Conservation (phyloP, 2,113 vertebrate genomes). For the Cisticola juncidis region DNA sequence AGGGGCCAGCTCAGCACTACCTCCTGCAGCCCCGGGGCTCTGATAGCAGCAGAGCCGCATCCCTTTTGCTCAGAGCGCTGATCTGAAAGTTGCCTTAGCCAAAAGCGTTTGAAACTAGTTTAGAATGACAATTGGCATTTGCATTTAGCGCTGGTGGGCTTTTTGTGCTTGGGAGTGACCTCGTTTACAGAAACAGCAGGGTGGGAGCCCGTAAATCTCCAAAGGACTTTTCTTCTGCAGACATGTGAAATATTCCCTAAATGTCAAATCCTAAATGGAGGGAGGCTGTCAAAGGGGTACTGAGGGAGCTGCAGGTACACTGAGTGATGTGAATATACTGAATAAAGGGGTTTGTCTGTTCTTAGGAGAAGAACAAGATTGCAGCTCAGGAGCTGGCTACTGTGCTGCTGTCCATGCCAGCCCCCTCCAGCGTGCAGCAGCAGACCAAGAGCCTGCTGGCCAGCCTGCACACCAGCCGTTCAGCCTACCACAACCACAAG, state of each 20-base stretch:
- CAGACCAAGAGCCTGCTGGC: slow-evolving; percentile 97
- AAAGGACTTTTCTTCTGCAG: background rate
- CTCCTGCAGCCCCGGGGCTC: slow-evolving; percentile 46
- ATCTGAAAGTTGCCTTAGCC: slow-evolving; percentile 53
- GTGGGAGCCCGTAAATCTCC: slow-evolving; percentile 19
- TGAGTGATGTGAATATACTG: background rate
- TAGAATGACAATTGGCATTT: slow-evolving; percentile 41
- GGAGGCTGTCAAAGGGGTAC: background rate
- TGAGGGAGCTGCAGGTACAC: background rate
- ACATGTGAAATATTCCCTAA: background rate
- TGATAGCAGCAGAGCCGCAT: slow-evolving; percentile 24
- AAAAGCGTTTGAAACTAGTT: slow-evolving; percentile 55
- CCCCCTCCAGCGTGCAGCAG: slow-evolving; percentile 93
- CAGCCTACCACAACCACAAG: slow-evolving; percentile 98
- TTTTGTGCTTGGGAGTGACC: slow-evolving; percentile 40
- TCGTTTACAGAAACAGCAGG: slow-evolving; percentile 46
- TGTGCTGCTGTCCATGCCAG: slow-evolving; percentile 90
- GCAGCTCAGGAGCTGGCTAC: slow-evolving; percentile 94
- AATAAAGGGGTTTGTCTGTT: background rate
- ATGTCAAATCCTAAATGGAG: background rate
- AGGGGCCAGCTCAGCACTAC: slow-evolving; percentile 34
- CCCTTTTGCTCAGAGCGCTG: background rate
- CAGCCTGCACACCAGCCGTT: slow-evolving; percentile 94
- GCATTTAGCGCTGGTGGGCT: background rate
- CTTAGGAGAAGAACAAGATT: slow-evolving; percentile 91